Evolutionary conservation across 53 echinoderm and acorn worm species (phyloP), one percentile per base, ranked within the genome.

Genomic region (Stichopus horrens): DNA sequence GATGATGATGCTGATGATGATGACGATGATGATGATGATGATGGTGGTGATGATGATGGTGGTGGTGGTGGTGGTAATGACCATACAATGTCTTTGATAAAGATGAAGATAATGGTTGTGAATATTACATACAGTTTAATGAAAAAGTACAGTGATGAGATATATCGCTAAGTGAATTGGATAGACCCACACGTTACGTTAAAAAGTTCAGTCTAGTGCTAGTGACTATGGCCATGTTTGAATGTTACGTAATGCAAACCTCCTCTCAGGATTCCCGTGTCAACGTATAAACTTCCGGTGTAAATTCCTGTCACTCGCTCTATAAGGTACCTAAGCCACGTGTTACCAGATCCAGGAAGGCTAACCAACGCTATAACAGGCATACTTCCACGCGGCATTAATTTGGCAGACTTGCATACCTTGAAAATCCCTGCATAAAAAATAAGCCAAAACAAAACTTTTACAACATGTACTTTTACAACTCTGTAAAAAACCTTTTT

Each of bases 241-340:
- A 37, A 37, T 37, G 37, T 37, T 37, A 37, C 37, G 37, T 37
- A 23, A 6, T 21, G 74, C 74, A 74, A 21, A 79, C 54, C 79
- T 78, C 79, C 79, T 14, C 56, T 8, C 9, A 23, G 7, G 53
- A 79, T 19, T 9, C 13, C 0, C 0, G 0, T 18, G 79, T 79
- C 79, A 6, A 5, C 5, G 8, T 56, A 54, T 9, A 79, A 19
- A 79, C 79, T 79, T 53, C 79, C 79, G 7, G 79, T 79, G 7
- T n/a, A 79, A n/a, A 79, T 79, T 14, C 79, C 79, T n/a, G 79
- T 79, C 14, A 79, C 79, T 55, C 21, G 53, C 13, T 79, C 79
- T 54, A 79, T 79, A 5, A 79, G 37, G 18, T 79, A 79, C 54
- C 79, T 79, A 55, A 79, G 51, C 79, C 79, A 79, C 16, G 79